Base-by-base conservation (phyloP, 2,797 vertebrate genomes). In the Hippoglossus hippoglossus region DNA sequence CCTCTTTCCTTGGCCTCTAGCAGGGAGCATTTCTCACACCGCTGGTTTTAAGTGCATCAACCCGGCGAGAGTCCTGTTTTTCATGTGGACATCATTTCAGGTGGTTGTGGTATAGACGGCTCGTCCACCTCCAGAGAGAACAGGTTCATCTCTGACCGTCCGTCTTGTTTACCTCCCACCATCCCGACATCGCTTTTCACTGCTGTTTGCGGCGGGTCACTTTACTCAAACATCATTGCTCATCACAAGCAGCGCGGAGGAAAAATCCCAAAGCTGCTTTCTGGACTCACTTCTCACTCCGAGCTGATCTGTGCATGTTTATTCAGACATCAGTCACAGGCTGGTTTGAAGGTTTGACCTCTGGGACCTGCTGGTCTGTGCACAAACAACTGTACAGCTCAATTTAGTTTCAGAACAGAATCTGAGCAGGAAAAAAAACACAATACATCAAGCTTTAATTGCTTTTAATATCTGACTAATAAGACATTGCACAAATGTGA, bases 61-160 rank as follows among this genome's bases (percentile, higher is more conserved):
- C 60, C 67, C 64, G 7, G 9, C 25, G 25, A 21, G 52, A 75
- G 51, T 44, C 50, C 19, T 64, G 66, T 70, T 76, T 70, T 61
- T 65, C 49, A 75, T 57, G 19, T 24, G 0, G 63, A 74, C 55
- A 80, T 78, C 46, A 70, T 72, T 67, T 70, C 46, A 67, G 41
- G 21, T 11, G 47, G 24, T 59, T 24, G 54, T 50, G 12, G 46
- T 74, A 70, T 62, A 78, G 67, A 79, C 73, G 66, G 49, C 61
- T 70, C 13, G 16, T 22, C 22, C 16, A 39, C 41, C 82, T 77
- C 74, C 58, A 58, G 69, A 77, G 74, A 82, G 56, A 73, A n/a
- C 10, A 71, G 60, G 80, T 79, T 82, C 75, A 79, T 87, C 79
- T 82, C 59, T 28, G 41, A 34, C 67, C 62, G 69, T 74, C 72